A percentile compares a stretch with the other conserved stretches of the same genome.
phyloP scores from a whole-genome alignment of 2,797 vertebrate genomes.

The Furcifer pardalis region DNA sequence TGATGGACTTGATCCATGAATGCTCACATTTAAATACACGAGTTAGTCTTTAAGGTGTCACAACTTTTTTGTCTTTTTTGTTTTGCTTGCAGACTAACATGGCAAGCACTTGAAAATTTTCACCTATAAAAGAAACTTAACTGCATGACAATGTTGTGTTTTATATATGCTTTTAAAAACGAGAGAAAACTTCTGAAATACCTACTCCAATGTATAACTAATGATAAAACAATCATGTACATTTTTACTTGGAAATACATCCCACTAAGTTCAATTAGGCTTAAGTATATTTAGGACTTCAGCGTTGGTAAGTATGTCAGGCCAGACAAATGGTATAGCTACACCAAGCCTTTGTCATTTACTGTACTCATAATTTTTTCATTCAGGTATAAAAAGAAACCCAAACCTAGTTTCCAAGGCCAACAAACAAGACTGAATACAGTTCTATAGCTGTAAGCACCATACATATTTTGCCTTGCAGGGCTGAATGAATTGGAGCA shows the following conservation, averaged over 20 bases:
- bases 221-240: accelerated
- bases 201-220: neutral
- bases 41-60: too few relatives aligned
- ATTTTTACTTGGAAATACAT: too few relatives aligned
- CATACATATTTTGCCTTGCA: neutral
- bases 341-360: neutral
- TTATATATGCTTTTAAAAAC: neutral
- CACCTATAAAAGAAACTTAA: neutral
- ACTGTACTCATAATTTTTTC: neutral
- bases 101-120: too few relatives aligned
- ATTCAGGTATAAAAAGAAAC: too few relatives aligned
- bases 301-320: neutral
- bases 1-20: too few relatives aligned
- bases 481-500: too few relatives aligned
- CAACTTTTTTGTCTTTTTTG: too few relatives aligned
- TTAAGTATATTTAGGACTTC: neutral
- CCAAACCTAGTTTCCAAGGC: too few relatives aligned
- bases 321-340: neutral
- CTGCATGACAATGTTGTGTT: neutral
- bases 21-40: too few relatives aligned
- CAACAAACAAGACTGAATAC: neutral
- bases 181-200: neutral
- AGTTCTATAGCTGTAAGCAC: too few relatives aligned
- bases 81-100: too few relatives aligned
- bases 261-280: neutral